A percentile compares a stretch with the other conserved stretches of the same genome.
phyloP scores from a whole-genome alignment of 2,113 vertebrate species.

The Periophthalmodon schlosseri region DNA sequence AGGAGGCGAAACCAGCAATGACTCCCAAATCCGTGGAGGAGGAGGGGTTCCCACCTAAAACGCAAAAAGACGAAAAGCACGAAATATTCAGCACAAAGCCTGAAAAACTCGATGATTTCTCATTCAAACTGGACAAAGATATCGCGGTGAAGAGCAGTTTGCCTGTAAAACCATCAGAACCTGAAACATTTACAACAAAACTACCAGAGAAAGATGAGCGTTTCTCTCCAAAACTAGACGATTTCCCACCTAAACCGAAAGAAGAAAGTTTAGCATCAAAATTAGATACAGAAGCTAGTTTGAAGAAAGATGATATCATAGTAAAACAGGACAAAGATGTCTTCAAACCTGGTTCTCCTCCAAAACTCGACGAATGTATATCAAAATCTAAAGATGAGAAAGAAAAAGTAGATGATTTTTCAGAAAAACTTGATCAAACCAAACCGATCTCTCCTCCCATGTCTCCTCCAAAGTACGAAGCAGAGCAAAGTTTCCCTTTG shows the following conservation, averaged over 20 bases:
- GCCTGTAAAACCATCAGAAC: neutral
- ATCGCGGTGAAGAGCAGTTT: neutral
- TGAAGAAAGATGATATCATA: neutral
- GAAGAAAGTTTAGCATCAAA: neutral
- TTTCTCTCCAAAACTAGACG: neutral
- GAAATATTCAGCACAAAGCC: neutral
- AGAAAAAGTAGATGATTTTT: neutral
- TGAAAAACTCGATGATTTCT: neutral
- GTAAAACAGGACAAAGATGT: neutral
- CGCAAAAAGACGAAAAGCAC: neutral
- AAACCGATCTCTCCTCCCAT: neutral
- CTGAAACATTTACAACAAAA: neutral
- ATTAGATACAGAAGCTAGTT: neutral
- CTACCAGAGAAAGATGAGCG: neutral
- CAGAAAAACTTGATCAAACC: neutral
- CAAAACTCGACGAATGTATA: neutral
- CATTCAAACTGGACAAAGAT: neutral
- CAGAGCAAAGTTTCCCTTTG: neutral
- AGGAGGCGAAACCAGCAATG: conserved; percentile 32
- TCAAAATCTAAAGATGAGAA: neutral
- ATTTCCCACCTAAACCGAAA: neutral
- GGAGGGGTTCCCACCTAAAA: neutral
- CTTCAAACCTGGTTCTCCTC: neutral
- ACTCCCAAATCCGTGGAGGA: conserved; percentile 2
- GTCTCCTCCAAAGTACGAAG: neutral